phyloP scores from a whole-genome alignment of 2,113 vertebrate genomes.

The Porphyrio hochstetteri region DNA sequence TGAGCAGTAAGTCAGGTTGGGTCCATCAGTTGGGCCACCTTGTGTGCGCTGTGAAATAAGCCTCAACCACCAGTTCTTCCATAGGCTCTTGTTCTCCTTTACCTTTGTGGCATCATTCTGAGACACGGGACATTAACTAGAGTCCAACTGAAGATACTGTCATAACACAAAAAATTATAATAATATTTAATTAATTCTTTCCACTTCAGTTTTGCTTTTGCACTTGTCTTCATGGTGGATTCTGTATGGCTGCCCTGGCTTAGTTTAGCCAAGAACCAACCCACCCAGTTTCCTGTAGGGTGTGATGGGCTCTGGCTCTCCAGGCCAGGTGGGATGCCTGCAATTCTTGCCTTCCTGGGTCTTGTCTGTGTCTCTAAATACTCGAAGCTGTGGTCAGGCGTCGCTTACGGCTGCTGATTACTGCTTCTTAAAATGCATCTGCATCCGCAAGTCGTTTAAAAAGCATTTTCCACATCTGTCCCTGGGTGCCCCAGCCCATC shows the following conservation, averaged over 20 bases:
- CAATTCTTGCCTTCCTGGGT: constrained; percentile 3
- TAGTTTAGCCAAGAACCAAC: not conserved
- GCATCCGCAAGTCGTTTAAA: constrained; percentile 12
- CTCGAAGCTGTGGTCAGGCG: not conserved
- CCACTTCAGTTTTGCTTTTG: not conserved
- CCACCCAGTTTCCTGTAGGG: not conserved
- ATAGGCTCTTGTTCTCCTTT: not conserved
- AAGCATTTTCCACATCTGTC: constrained; percentile 60
- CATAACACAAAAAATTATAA: not conserved
- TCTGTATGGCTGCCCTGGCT: not conserved
- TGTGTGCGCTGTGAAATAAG: not conserved
- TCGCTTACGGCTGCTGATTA: constrained; percentile 37
- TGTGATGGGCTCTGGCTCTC: not conserved
- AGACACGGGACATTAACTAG: not conserved
- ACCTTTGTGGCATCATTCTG: not conserved
- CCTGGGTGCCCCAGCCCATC: constrained; percentile 28
- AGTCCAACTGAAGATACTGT: not conserved
- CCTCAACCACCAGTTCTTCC: not conserved
- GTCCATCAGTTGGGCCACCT: not conserved
- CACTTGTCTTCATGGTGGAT: not conserved
- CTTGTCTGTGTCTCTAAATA: constrained; percentile 37
- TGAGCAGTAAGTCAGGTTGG: not conserved
- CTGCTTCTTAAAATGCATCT: constrained; percentile 72
- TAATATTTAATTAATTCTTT: not conserved
- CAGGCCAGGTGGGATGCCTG: not conserved